Percentiles rank a stretch among this genome's conserved stretches.
phyloP scores from a whole-genome alignment of 2,888 invertebrate genomes.

The Epiblema foenella region DNA sequence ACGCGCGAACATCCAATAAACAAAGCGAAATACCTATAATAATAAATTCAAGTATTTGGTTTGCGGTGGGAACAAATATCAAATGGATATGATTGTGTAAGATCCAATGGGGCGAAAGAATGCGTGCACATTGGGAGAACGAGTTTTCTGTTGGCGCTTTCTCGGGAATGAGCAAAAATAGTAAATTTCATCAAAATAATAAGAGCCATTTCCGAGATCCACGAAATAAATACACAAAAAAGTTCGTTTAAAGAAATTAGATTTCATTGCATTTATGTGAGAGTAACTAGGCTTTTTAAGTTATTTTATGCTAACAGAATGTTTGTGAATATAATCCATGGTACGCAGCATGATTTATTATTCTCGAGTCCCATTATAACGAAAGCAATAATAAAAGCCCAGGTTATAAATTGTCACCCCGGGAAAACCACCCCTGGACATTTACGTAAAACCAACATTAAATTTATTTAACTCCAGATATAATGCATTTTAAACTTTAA shows the following conservation, averaged over 20 bases:
- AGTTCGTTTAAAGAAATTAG: no score
- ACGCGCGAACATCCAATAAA: constrained; percentile 50
- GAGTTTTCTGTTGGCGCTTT: no score
- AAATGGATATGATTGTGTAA: constrained; percentile 23
- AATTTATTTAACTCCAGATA: background rate
- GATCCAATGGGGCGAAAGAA: background rate
- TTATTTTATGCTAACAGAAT: background rate
- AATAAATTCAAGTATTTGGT: constrained; percentile 47
- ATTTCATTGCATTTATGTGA: no score
- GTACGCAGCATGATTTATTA: background rate
- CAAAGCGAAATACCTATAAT: constrained; percentile 50
- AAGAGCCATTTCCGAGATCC: no score
- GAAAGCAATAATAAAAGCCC: constrained; percentile 4
- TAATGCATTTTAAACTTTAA: no score
- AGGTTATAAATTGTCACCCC: constrained; percentile 4
- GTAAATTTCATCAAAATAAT: no score
- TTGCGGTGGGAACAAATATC: constrained; percentile 14
- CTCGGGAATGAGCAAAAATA: no score
- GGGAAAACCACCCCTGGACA: constrained; percentile 5
- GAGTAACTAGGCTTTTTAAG: background rate
- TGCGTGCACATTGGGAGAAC: background rate
- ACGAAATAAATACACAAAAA: no score
- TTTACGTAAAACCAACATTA: background rate
- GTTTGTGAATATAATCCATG: background rate
- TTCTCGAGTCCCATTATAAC: constrained; percentile 5